Evolutionary conservation across 1,140 invertebrate species (phyloP), one percentile per base, ranked within the genome.

Genomic region (Drosophila cardini): DNA sequence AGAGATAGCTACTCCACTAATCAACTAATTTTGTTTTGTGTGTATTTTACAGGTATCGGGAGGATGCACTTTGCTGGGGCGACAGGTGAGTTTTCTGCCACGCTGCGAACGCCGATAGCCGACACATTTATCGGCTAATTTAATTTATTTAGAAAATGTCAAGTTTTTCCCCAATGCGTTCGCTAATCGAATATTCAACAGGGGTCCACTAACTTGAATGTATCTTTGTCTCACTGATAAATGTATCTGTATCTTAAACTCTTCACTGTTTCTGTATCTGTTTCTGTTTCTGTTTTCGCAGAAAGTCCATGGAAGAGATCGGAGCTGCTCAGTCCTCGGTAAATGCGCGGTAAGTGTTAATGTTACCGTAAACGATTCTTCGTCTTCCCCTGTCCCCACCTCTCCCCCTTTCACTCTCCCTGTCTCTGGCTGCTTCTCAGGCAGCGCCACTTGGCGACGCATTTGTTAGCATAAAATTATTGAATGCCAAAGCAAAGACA

Each of bases 41-140:
- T n/a, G 30, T 38, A 18, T 71, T 52, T 90, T 94, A 64, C 93
- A 96, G 95, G 93, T 96, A 96, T 91, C 94, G 95, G 58, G 95
- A 96, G 71, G 95, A 96, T 67, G 94, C 95, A n/a, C 92, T 96
- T 15, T 96, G 95, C 91, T 96, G 95, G 95, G 95, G 95, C 53
- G 95, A 96, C 89, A 95, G 95, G 95, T 96, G 93, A 94, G 93
- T 76, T 73, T 68, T 71, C 60, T 78, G 76, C 63, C 74, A 76
- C 74, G 70, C 70, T 45, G 58, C 60, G 45, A 50, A 50, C 48
- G 43, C 52, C 62, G 63, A 67, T 42, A 90, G 85, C 86, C 86
- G 76, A 86, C 85, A 90, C 78, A 90, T 90, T 90, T 90, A 90
- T 90, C 87, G 87, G 80, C 83, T 90, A 90, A 90, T 90, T 90